Conservation (phyloP, 2,888 invertebrate species). For the Thalpophila matura region DNA sequence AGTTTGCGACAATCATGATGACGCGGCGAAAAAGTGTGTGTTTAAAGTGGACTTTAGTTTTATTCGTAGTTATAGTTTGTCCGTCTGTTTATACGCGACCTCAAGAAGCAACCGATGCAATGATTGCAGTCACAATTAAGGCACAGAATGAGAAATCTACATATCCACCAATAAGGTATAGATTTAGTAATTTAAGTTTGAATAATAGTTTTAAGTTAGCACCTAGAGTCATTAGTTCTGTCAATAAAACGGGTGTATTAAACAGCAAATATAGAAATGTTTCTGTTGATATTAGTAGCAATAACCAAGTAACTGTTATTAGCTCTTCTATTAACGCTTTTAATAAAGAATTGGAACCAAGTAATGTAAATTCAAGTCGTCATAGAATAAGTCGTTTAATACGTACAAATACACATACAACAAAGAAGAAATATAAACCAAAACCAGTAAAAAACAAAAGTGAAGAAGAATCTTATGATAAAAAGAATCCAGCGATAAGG, state of each 20-base stretch:
- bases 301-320: background rate
- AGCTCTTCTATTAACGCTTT: background rate
- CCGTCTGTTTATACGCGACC: constrained; percentile 81
- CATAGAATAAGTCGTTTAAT: constrained; percentile 64
- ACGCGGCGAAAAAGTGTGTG: constrained; percentile 85
- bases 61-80: constrained; percentile 81
- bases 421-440: constrained; percentile 62
- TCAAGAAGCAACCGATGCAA: too few species aligned
- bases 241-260: constrained; percentile 51
- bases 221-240: constrained; percentile 70
- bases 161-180: constrained; percentile 84
- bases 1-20: constrained; percentile 75
- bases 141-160: constrained; percentile 74
- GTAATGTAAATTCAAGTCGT: background rate
- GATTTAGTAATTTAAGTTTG: constrained; percentile 67
- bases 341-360: background rate
- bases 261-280: background rate
- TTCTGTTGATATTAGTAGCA: background rate
- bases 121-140: constrained; percentile 65
- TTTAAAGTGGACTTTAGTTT: constrained; percentile 86
- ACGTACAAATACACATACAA: constrained; percentile 50
- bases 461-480: constrained; percentile 46
- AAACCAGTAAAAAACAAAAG: constrained; percentile 47
- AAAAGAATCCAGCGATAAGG: constrained; percentile 78
- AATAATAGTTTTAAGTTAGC: constrained; percentile 62